Percentiles rank a stretch among this genome's conserved stretches.
Conservation (phyloP, 2,113 vertebrate species). For the Cnemophilus loriae region DNA sequence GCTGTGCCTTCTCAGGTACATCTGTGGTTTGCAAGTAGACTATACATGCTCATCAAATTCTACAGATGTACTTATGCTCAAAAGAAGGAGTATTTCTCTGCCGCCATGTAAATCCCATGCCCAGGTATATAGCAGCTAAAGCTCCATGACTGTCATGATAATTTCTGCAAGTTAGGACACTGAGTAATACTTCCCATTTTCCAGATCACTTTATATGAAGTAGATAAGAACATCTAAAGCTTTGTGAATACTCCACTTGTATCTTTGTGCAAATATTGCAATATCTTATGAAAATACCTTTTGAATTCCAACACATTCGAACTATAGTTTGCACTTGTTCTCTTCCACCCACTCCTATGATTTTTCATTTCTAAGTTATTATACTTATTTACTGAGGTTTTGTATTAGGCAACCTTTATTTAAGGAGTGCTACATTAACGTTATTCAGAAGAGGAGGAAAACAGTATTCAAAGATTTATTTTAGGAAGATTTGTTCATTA, state of each 20-base stretch:
- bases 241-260: not conserved
- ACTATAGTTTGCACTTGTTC: not conserved
- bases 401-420: not conserved
- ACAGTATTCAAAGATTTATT: not conserved
- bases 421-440: not conserved
- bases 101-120: not conserved
- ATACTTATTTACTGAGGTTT: not conserved
- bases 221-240: not conserved
- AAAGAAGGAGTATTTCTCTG: not conserved
- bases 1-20: not conserved
- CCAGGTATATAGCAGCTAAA: not conserved
- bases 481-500: not conserved
- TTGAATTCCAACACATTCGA: not conserved
- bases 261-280: constrained; percentile 37
- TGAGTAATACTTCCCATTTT: not conserved
- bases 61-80: not conserved
- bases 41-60: not conserved
- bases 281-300: not conserved
- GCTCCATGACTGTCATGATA: not conserved
- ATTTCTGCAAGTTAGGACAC: not conserved
- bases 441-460: not conserved
- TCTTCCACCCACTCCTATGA: not conserved
- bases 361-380: not conserved
- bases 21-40: not conserved
- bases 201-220: not conserved